Evolutionary conservation across 2,113 vertebrate species (phyloP).

Genomic region (Malurus cyaneus): DNA sequence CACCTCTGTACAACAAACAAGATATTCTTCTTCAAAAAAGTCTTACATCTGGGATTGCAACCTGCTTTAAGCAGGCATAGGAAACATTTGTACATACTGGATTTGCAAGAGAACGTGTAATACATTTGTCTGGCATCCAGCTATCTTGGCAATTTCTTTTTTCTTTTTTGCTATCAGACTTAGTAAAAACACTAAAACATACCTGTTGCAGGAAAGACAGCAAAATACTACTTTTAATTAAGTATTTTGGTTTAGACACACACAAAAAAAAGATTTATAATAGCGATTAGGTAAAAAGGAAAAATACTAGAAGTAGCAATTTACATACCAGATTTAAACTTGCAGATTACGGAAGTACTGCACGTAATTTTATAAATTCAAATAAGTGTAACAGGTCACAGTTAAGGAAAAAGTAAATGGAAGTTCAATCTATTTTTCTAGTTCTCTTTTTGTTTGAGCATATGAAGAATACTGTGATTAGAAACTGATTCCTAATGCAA

Average conservation of each 20-base stretch:
- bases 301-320: background rate
- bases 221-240: background rate
- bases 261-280: background rate
- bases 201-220: background rate
- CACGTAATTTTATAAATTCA: background rate
- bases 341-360: background rate
- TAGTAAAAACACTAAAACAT: background rate
- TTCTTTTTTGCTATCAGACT: background rate
- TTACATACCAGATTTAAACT: background rate
- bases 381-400: background rate
- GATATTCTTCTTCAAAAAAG: background rate
- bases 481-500: background rate
- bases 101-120: background rate
- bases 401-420: background rate
- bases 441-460: background rate
- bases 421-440: background rate
- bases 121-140: background rate
- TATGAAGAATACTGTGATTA: background rate
- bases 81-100: background rate
- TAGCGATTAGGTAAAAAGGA: background rate
- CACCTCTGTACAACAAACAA: background rate
- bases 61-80: background rate
- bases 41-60: background rate
- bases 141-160: background rate
- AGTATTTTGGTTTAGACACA: background rate